Evolutionary conservation across 2,797 vertebrate species (phyloP).

Genomic region (Muscicapa comitata): DNA sequence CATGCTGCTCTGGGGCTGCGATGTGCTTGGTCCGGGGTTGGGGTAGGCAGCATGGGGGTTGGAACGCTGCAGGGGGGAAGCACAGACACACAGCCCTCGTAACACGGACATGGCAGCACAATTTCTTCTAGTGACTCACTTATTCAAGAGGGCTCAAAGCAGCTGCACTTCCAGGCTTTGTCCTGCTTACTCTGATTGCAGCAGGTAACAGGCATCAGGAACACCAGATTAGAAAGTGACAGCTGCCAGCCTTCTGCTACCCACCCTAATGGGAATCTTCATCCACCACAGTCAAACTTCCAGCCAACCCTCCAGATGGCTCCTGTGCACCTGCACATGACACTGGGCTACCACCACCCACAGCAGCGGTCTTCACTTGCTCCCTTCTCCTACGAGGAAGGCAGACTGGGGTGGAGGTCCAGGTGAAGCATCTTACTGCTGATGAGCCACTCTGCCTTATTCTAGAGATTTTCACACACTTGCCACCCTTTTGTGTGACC

Average conservation of each 20-base stretch:
- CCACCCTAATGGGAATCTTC: neutral
- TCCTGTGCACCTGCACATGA: accelerated
- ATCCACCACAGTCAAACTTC: neutral
- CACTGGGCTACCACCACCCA: neutral
- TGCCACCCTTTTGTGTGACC: neutral
- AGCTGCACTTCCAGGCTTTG: neutral
- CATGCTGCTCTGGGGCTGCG: constrained; percentile 99
- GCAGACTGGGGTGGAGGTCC: neutral
- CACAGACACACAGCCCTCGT: neutral
- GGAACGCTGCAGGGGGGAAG: constrained; percentile 84
- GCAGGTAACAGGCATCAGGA: neutral
- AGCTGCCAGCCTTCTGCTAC: neutral
- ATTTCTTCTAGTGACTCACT: neutral
- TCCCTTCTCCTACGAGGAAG: neutral
- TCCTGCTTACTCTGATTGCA: neutral
- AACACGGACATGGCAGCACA: accelerated
- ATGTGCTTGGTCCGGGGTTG: constrained; percentile 99
- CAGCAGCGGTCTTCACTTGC: accelerated
- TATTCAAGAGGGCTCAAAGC: neutral
- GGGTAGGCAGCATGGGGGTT: constrained; percentile 99
- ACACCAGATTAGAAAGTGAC: neutral
- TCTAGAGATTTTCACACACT: neutral
- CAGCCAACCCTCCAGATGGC: neutral
- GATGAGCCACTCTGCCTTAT: neutral
- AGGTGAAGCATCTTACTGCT: neutral